Percentiles rank a stretch among this genome's conserved stretches.
Conservation (phyloP, 2,113 vertebrate genomes). For the Dromiciops gliroides region DNA sequence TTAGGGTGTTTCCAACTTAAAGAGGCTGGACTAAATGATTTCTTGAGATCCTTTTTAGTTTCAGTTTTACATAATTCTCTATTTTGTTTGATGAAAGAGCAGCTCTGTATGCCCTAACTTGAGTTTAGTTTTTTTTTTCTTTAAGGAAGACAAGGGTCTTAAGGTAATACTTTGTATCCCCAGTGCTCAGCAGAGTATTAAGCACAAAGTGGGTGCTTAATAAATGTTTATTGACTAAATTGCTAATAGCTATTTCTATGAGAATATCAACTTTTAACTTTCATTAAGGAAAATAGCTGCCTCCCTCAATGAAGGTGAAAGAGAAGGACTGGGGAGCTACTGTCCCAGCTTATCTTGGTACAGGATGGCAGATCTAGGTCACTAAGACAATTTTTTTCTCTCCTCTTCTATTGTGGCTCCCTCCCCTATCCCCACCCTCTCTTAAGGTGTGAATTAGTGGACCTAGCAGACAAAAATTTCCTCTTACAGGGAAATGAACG, state of each 20-base stretch:
- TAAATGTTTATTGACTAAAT: not conserved
- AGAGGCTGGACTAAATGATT: not conserved
- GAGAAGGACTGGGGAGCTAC: not conserved
- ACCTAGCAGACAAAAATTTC: constrained; percentile 68
- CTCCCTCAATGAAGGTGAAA: not conserved
- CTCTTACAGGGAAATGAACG: constrained; percentile 76
- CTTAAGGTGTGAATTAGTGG: constrained; percentile 64
- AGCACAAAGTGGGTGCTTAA: not conserved
- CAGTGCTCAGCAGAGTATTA: not conserved
- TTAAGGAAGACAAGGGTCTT: not conserved
- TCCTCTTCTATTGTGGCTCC: constrained; percentile 55
- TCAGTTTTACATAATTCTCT: not conserved
- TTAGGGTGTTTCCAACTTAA: not conserved
- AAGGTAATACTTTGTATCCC: not conserved
- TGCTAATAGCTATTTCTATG: not conserved
- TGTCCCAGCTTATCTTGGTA: not conserved
- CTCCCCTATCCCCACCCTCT: constrained; percentile 53
- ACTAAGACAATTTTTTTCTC: not conserved
- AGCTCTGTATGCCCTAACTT: not conserved
- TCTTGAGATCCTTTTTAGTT: not conserved
- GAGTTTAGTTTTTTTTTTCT: not conserved
- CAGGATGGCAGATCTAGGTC: not conserved
- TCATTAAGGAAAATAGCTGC: not conserved
- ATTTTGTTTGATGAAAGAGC: not conserved
- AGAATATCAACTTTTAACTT: not conserved